Base-by-base conservation (phyloP, 2,113 vertebrate species). In the Salvelinus sp. region DNA sequence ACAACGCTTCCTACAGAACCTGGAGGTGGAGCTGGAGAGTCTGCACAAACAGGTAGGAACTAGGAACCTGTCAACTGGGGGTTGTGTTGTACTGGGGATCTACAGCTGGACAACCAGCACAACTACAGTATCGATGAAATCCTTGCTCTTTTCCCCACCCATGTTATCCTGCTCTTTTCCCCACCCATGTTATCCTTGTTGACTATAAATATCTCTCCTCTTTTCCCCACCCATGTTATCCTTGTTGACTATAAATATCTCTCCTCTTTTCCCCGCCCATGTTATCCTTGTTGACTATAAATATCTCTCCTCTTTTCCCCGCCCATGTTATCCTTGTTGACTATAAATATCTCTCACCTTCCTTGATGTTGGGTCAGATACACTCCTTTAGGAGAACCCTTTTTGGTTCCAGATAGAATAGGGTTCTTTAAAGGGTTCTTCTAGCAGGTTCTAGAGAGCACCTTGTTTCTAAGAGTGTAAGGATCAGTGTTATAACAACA, bases 11-110 rank as follows among this genome's bases (percentile, higher is more conserved):
- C 88, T 95, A 82, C 94, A 94, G 86, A 89, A 73, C 18, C 89
- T 93, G 77, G 92, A 95, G 81, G 90, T 93, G 83, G 93, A 95
- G 82, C 88, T 94, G 81, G 93, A 95, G 44, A 88, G 91, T 72
- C 88, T 94, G 69, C 92, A 93, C 79, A 94, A 93, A 76, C 93
- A 94, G 93, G 94, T 94, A 54, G 50, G 85, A 85, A 57, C n/a
- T 20, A 12, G 30, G 57, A 10, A 18, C 64, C n/a, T 14, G 14
- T 60, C 57, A 60, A 16, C 16, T 16, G 57, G 64, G 64, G 14
- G 25, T 22, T 48, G 2, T 48, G 9, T 69, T 44, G 7, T 16
- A 62, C 58, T 62, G 58, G 58, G 58, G n/a, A 54, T 16, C 12
- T 14, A 54, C 50, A 44, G 38, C 50, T 54, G 50, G 50, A 54